Evolutionary conservation across 1,140 invertebrate species (phyloP).

Genomic region (Matsumurasca onukii): DNA sequence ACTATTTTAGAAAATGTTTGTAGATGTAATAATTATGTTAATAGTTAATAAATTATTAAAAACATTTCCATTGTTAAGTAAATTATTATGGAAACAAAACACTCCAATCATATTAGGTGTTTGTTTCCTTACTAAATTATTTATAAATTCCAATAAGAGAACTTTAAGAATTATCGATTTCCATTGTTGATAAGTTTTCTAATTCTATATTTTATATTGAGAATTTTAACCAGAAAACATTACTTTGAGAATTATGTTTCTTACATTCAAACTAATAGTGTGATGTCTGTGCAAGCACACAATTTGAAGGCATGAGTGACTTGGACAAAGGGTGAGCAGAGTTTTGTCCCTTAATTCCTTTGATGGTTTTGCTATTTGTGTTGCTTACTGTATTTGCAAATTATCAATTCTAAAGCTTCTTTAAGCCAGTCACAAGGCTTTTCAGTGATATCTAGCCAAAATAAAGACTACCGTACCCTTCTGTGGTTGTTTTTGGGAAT

Average conservation of each 20-base stretch:
- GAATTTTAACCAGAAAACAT: too few species aligned
- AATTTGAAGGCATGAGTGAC: constrained; percentile 55
- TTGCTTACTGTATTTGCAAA: not conserved
- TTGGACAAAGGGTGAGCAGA: constrained; percentile 55
- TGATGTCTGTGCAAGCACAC: constrained; percentile 38
- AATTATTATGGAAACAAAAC: not conserved
- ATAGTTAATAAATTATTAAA: not conserved
- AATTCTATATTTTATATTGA: too few species aligned
- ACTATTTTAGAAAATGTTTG: not conserved
- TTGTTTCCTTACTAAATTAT: too few species aligned
- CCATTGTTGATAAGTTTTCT: too few species aligned
- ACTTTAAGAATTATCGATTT: too few species aligned
- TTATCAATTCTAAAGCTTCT: too few species aligned
- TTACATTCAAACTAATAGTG: not conserved
- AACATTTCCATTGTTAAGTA: not conserved
- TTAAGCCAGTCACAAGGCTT: too few species aligned
- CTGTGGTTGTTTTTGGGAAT: too few species aligned
- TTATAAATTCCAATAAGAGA: too few species aligned
- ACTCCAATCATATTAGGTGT: not conserved
- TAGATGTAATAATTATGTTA: not conserved
- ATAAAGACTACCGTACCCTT: too few species aligned
- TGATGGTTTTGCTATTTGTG: not conserved
- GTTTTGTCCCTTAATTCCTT: not conserved
- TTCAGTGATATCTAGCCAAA: too few species aligned
- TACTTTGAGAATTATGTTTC: too few species aligned